Conservation (phyloP, 2,113 vertebrate genomes). For the Nyctereutes procyonoides region DNA sequence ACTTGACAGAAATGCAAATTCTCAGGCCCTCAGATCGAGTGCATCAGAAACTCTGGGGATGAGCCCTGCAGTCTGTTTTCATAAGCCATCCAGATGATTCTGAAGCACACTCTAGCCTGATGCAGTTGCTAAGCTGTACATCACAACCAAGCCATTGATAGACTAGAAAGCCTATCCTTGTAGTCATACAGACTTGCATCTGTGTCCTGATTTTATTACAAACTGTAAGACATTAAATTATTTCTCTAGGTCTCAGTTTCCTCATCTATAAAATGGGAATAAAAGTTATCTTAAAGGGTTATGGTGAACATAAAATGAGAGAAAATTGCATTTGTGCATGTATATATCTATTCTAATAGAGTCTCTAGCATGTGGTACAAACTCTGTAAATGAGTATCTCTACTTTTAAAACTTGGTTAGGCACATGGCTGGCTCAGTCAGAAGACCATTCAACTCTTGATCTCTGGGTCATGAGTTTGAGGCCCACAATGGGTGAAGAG, state of each 20-base stretch:
- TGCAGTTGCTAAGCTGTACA: background rate
- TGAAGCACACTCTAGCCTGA: background rate
- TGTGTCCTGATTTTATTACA: background rate
- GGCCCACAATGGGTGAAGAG: background rate
- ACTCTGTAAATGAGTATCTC: background rate
- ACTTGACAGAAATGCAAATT: background rate
- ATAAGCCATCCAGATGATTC: background rate
- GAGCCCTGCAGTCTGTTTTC: background rate
- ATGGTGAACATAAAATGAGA: background rate
- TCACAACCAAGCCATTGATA: background rate
- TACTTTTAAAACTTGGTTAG: background rate
- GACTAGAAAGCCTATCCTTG: background rate
- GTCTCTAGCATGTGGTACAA: background rate
- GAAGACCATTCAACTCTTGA: background rate
- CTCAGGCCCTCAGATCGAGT: background rate
- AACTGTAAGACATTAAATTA: background rate
- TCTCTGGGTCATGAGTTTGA: background rate
- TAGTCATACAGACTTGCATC: background rate
- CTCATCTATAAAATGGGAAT: background rate
- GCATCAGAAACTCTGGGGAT: background rate
- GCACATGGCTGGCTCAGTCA: background rate
- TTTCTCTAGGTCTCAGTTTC: constrained; percentile 2
- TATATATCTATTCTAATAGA: background rate
- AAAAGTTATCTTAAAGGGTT: background rate
- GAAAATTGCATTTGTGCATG: background rate